A percentile compares a stretch with the other conserved stretches of the same genome.
These are phyloP conservation scores for Falco punctatus DNA, from an alignment of 2,113 vertebrate species.

Conservation along the genomic window DNA sequence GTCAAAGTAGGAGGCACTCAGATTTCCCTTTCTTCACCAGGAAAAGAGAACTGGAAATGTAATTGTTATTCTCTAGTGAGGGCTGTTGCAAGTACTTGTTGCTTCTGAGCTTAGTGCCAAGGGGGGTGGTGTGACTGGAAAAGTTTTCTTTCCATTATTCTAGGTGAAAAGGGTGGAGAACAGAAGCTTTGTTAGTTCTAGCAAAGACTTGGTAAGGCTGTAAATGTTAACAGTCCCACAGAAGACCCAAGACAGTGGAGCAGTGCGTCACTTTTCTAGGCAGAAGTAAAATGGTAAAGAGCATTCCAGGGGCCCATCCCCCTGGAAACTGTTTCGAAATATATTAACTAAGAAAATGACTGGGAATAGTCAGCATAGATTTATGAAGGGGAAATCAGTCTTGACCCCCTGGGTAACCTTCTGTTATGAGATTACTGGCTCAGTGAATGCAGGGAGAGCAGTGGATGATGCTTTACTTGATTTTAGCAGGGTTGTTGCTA, in stretches of 20 bases:
- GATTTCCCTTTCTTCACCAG: not conserved
- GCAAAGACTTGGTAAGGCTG: not conserved
- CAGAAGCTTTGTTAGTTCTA: not conserved
- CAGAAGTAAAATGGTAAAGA: not conserved
- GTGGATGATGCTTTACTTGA: not conserved
- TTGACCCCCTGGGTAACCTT: not conserved
- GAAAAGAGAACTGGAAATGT: not conserved
- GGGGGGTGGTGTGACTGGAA: not conserved
- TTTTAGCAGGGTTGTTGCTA: not conserved
- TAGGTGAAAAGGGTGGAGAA: not conserved
- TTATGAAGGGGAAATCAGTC: not conserved
- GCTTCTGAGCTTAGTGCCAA: not conserved
- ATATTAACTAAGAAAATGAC: not conserved
- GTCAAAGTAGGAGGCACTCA: not conserved
- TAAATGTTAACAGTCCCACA: not conserved
- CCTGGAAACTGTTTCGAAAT: not conserved
- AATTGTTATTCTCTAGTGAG: not conserved
- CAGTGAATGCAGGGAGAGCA: not conserved
- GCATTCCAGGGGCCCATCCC: not conserved
- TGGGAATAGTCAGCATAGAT: not conserved
- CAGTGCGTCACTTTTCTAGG: not conserved
- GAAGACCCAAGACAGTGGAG: not conserved
- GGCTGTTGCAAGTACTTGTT: not conserved
- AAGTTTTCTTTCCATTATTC: not conserved
- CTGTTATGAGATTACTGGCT: not conserved